Conservation (phyloP, 2,888 invertebrate genomes). For the Cryptosula pallasiana region DNA sequence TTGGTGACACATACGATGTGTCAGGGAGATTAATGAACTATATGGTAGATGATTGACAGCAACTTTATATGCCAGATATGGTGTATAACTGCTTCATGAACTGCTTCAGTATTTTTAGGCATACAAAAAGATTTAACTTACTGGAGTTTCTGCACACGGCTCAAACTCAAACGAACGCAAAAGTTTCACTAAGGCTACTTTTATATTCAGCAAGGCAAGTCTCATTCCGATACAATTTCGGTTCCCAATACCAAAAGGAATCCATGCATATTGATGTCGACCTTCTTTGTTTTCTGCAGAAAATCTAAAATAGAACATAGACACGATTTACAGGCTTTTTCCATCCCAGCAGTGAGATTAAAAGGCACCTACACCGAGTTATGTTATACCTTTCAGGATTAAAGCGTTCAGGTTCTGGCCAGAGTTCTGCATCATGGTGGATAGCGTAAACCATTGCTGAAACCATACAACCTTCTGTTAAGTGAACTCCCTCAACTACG, state of each 20-base stretch:
- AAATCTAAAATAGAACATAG: no score
- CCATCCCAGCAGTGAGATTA: no score
- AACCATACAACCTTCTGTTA: neutral
- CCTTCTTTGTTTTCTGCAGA: neutral
- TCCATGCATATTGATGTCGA: slow-evolving; percentile 13
- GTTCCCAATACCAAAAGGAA: slow-evolving; percentile 12
- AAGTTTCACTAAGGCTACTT: neutral
- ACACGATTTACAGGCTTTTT: no score
- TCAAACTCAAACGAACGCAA: neutral
- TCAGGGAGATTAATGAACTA: no score
- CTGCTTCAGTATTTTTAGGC: no score
- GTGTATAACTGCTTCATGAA: no score
- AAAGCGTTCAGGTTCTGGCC: slow-evolving; percentile 30
- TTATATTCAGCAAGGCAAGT: neutral
- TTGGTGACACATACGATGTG: no score
- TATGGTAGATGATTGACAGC: no score
- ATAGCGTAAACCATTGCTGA: slow-evolving; percentile 26
- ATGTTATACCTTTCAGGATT: slow-evolving; percentile 30
- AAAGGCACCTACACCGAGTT: no score
- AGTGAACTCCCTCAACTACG: neutral
- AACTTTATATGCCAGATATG: no score
- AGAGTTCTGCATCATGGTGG: slow-evolving; percentile 28
- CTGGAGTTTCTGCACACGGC: neutral
- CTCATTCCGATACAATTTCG: no score
- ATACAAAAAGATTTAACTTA: no score